Conservation (phyloP, 2,888 invertebrate species). For the Liposcelis brunnea region DNA sequence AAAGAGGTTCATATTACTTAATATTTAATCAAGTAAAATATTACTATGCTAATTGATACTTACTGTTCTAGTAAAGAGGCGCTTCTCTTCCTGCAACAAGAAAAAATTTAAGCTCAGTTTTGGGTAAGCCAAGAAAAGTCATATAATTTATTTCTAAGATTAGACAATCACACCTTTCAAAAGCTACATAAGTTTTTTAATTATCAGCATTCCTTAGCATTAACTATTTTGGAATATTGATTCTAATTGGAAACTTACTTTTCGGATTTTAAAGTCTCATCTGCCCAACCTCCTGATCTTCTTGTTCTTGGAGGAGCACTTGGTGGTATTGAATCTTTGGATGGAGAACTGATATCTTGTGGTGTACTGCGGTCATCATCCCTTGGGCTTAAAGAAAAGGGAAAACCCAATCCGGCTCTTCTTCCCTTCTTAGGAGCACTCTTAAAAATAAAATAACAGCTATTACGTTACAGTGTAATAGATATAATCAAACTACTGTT, state of each 20-base stretch:
- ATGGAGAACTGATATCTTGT: neutral
- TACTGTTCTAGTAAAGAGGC: too few relatives aligned
- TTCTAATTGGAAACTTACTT: neutral
- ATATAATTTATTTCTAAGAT: neutral
- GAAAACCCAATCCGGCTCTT: neutral
- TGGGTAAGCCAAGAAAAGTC: neutral
- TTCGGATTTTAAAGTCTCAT: neutral
- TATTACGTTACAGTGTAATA: too few relatives aligned
- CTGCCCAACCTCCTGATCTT: slow-evolving; percentile 1
- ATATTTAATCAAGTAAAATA: too few relatives aligned
- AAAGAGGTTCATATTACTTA: too few relatives aligned
- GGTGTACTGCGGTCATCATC: neutral
- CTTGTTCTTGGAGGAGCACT: neutral
- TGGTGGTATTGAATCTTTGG: neutral
- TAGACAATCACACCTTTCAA: too few relatives aligned
- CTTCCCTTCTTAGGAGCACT: neutral
- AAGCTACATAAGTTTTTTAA: too few relatives aligned
- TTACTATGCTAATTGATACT: too few relatives aligned
- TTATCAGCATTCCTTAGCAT: neutral
- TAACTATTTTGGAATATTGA: neutral
- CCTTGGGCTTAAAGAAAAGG: neutral
- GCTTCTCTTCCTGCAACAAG: too few relatives aligned
- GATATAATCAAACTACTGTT: too few relatives aligned
- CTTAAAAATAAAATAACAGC: too few relatives aligned
- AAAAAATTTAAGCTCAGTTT: neutral